Percentiles rank a stretch among this genome's conserved stretches.
These are phyloP conservation scores for Brachyistius frenatus DNA, from an alignment of 2,113 vertebrate genomes.

Conservation along the genomic window DNA sequence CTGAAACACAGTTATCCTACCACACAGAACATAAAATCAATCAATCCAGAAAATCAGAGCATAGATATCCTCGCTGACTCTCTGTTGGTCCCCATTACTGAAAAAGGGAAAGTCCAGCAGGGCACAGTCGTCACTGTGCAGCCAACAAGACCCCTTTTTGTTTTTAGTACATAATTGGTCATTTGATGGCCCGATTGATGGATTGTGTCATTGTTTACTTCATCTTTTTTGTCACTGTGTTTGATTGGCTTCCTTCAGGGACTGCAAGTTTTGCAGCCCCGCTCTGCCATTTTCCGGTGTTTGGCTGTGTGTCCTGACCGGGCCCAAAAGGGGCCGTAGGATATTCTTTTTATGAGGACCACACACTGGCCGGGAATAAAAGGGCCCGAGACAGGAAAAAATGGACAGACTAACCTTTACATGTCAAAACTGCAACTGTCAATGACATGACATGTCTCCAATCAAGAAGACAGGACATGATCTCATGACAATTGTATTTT, in stretches of 20 bases:
- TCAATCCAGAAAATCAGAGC: neutral
- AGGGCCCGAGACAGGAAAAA: conserved; percentile 72
- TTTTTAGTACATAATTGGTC: conserved; percentile 69
- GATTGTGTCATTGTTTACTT: conserved; percentile 73
- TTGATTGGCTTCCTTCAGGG: conserved; percentile 88
- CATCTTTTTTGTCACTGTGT: conserved; percentile 68
- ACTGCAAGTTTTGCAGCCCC: conserved; percentile 48
- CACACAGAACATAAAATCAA: neutral
- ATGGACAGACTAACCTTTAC: conserved; percentile 62
- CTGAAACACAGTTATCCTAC: too few species aligned
- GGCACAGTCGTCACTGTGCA: conserved; percentile 1
- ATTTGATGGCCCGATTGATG: conserved; percentile 63
- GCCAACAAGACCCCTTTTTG: conserved; percentile 61
- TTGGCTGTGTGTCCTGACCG: conserved; percentile 64
- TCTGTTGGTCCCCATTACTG: neutral
- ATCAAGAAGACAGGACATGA: conserved; percentile 25
- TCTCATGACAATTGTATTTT: too few species aligned
- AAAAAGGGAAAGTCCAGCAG: conserved; percentile 4
- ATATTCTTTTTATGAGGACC: conserved; percentile 55
- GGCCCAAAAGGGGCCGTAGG: conserved; percentile 55
- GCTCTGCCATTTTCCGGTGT: conserved; percentile 78
- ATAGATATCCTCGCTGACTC: neutral
- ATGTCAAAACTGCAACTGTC: conserved; percentile 51
- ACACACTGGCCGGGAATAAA: conserved; percentile 67
- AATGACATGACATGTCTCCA: conserved; percentile 37